Base-by-base conservation (phyloP, 2,888 invertebrate genomes). In the Chironomus riparius region DNA sequence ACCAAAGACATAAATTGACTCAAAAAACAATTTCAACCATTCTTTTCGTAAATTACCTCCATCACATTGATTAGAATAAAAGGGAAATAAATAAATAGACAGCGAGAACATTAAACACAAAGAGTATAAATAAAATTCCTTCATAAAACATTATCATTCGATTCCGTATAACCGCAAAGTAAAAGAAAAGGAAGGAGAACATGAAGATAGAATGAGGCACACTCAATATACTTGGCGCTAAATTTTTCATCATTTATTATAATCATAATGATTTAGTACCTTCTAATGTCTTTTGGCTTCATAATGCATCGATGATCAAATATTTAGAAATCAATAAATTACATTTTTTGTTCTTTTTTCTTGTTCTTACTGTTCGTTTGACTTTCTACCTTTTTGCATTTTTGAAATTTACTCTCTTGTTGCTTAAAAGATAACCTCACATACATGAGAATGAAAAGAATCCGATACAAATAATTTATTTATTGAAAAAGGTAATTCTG, bases 291-390 rank as follows among this genome's bases (percentile, higher is more conserved):
- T 38, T 38, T 22, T 28, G 56, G 6, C 56, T 22, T 38, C 10
- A 38, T 38, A 56, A 68, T 68, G 74, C 74, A 68, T 47, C 68
- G 47, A 68, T 74, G 68, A 74, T 74, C 74, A 74, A 74, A 74
- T 74, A 74, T 74, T 74, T 74, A 68, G 74, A 74, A 65, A 74
- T 74, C 74, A 24, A 74, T 74, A 68, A 74, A 74, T 72, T 56
- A 71, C 21, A 56, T 24, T 65, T 65, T 65, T 18, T 12, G 12
- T 62, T 28, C 28, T 5, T 28, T 28, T 28, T 28, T 28, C 28
- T 28, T 18, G 18, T 62, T 62, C 21, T 50, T 22, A 12, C 15
- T 24, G 18, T 22, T 62, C 28, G 3, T 28, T 28, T 38, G 38
- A 38, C 38, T 21, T 65, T 65, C 62, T 24, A 13, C 65, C 18